Conservation (phyloP, 2,888 invertebrate genomes). For the Trichogramma evanescens region DNA sequence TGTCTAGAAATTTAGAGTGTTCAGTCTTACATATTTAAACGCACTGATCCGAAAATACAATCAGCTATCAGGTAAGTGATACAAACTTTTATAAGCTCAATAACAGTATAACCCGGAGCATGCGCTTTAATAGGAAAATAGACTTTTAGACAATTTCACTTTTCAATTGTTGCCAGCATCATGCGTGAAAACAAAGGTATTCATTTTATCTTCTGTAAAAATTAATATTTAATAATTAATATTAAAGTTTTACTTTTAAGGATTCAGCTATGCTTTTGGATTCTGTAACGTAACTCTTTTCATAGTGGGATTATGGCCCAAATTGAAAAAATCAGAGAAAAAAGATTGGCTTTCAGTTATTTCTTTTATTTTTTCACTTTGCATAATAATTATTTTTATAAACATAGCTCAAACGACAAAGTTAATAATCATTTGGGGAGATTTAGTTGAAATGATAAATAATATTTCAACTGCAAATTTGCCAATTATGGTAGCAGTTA, state of each 20-base stretch:
- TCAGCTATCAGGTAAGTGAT: too few relatives aligned
- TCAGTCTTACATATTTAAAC: too few relatives aligned
- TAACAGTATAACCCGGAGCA: too few relatives aligned
- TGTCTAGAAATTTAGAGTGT: too few relatives aligned
- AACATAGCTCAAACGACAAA: conserved; percentile 17
- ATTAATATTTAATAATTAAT: background rate
- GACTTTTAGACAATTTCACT: too few relatives aligned
- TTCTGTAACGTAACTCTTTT: conserved; percentile 9
- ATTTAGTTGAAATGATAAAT: conserved; percentile 14
- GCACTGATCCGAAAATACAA: too few relatives aligned
- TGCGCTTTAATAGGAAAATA: too few relatives aligned
- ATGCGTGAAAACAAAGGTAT: conserved; percentile 7
- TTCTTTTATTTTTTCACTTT: background rate
- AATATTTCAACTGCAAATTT: conserved; percentile 17
- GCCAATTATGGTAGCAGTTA: conserved; percentile 7
- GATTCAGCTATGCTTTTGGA: conserved; percentile 11
- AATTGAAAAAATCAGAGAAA: background rate
- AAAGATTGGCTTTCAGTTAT: background rate
- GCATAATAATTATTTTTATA: conserved; percentile 1
- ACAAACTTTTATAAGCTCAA: too few relatives aligned
- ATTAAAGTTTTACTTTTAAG: background rate
- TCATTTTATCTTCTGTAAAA: background rate
- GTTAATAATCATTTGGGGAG: conserved; percentile 15
- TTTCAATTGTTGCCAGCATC: too few relatives aligned
- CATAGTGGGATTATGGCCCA: conserved; percentile 21